Conservation (phyloP, 1,140 invertebrate genomes). For the Proctacanthus coquilletti region DNA sequence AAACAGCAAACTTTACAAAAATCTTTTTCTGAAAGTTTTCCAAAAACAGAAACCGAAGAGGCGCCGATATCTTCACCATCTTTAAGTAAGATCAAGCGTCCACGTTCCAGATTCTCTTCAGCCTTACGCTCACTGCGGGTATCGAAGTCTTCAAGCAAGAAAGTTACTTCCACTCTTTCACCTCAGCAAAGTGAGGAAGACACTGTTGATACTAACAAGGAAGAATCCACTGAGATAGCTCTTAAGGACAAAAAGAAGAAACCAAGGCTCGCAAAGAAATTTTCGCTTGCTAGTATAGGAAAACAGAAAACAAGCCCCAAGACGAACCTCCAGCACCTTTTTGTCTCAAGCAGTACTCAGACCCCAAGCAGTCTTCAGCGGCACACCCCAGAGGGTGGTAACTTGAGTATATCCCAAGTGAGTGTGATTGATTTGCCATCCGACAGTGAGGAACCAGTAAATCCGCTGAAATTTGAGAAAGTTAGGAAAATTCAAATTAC, state of each 20-base stretch:
- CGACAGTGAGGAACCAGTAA: background rate
- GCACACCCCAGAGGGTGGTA: background rate
- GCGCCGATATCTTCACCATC: constrained; percentile 4
- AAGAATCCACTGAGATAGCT: background rate
- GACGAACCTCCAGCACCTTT: background rate
- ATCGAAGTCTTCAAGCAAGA: constrained; percentile 16
- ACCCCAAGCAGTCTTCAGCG: background rate
- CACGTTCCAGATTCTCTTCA: constrained; percentile 23
- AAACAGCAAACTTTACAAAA: background rate
- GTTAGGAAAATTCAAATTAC: constrained; percentile 16
- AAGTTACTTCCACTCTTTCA: constrained; percentile 4
- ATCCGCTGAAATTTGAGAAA: constrained; percentile 2
- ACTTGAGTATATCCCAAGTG: background rate
- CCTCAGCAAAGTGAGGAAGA: too few relatives aligned
- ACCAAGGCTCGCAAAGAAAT: constrained; percentile 15
- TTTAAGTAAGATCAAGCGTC: constrained; percentile 17
- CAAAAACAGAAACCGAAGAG: constrained; percentile 5
- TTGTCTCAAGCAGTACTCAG: background rate
- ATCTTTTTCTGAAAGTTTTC: background rate
- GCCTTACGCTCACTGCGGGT: constrained; percentile 18
- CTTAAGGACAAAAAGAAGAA: constrained; percentile 17
- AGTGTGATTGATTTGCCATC: background rate
- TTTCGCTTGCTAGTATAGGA: constrained; percentile 15
- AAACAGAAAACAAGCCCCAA: constrained; percentile 19
- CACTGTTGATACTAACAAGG: background rate